These are phyloP conservation scores for Calliopum simillimum DNA, from an alignment of 2,888 invertebrate genomes.

Conservation along the genomic window DNA sequence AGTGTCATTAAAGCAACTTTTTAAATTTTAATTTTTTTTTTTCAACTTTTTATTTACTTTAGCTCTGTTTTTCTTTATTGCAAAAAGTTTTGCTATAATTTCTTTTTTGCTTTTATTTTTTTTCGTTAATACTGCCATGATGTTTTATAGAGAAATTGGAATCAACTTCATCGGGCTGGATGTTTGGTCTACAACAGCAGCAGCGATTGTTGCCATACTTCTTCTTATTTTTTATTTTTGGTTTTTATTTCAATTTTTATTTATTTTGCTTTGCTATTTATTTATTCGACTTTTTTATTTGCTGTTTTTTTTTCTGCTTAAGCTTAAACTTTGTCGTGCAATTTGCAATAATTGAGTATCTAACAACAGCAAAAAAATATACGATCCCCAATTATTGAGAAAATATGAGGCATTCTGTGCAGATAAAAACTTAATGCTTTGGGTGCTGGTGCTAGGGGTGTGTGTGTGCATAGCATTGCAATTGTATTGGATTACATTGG, in stretches of 20 bases:
- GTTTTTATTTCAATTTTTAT: neutral
- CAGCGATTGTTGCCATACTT: too few relatives aligned
- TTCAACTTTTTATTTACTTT: neutral
- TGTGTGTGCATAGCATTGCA: too few relatives aligned
- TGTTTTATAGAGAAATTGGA: slow-evolving; percentile 7
- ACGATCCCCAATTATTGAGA: slow-evolving; percentile 20
- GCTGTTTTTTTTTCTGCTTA: neutral
- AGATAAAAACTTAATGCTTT: too few relatives aligned
- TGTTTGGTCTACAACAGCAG: too few relatives aligned
- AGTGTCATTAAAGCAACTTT: neutral
- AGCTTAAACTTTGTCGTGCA: slow-evolving; percentile 21
- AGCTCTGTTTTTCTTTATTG: neutral
- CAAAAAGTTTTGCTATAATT: neutral
- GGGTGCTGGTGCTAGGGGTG: too few relatives aligned
- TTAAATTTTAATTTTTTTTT: neutral
- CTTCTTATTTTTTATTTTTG: neutral
- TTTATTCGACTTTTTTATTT: neutral
- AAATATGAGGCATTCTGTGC: neutral
- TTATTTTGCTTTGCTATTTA: neutral
- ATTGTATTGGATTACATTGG: too few relatives aligned
- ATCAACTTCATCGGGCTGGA: neutral
- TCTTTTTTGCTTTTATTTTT: neutral
- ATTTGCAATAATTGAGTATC: slow-evolving; percentile 28
- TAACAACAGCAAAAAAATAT: slow-evolving; percentile 18
- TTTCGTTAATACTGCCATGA: neutral